These are phyloP conservation scores for Ondatra zibethicus DNA, from an alignment of 2,113 vertebrate species.

Conservation along the genomic window DNA sequence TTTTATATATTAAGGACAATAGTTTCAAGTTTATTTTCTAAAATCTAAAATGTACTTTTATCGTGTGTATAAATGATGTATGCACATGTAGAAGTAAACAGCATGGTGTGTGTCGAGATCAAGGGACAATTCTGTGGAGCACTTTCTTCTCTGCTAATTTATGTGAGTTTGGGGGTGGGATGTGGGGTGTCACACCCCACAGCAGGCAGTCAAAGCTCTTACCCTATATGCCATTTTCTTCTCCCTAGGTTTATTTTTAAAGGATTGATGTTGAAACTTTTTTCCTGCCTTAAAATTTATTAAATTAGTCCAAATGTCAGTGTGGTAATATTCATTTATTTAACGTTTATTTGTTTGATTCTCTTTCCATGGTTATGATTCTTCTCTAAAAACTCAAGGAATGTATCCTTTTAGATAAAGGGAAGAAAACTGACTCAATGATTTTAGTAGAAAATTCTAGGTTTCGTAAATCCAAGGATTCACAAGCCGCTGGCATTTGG, in stretches of 20 bases:
- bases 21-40: neutral
- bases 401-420: neutral
- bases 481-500: neutral
- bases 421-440: neutral
- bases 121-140: neutral
- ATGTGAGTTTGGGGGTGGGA: too few relatives aligned
- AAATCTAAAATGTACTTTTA: neutral
- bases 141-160: neutral
- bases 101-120: neutral
- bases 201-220: too few relatives aligned
- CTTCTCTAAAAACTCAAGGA: neutral
- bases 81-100: too few relatives aligned
- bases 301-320: neutral
- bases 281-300: neutral
- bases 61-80: neutral
- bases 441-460: neutral
- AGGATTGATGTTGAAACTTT: neutral
- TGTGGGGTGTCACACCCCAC: neutral
- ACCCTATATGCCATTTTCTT: neutral
- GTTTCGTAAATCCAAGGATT: constrained; percentile 28
- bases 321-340: neutral
- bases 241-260: neutral
- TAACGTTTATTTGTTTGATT: neutral
- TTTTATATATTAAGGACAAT: neutral
- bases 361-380: neutral